A percentile compares a stretch with the other conserved stretches of the same genome.
phyloP scores from a whole-genome alignment of 1,140 invertebrate species.

The Sinonovacula constricta region DNA sequence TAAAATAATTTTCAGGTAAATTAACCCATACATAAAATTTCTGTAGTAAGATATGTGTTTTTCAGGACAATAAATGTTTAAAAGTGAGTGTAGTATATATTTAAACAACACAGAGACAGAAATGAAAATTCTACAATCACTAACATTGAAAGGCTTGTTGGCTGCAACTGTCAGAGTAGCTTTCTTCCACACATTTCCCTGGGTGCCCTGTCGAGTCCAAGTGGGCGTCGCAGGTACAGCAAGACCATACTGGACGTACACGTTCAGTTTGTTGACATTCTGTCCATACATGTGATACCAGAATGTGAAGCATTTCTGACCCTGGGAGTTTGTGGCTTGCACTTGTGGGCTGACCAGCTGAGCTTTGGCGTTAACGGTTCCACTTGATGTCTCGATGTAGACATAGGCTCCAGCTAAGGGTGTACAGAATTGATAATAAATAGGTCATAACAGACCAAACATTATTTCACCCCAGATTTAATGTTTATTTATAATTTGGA shows the following conservation, averaged over 20 bases:
- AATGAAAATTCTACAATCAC: no score
- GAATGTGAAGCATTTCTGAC: conserved; percentile 79
- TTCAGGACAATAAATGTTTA: no score
- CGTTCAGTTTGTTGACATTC: conserved; percentile 65
- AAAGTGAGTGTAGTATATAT: no score
- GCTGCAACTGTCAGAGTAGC: conserved; percentile 51
- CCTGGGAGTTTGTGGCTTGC: conserved; percentile 64
- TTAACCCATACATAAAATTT: no score
- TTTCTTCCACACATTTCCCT: conserved; percentile 62
- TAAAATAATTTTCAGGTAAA: no score
- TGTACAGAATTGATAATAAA: no score
- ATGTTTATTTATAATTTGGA: no score
- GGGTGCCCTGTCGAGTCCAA: conserved; percentile 57
- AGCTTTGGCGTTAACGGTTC: conserved; percentile 61
- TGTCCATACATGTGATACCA: conserved; percentile 89
- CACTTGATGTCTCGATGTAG: conserved; percentile 70
- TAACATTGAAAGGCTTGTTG: conserved; percentile 56
- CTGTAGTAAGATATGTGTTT: no score
- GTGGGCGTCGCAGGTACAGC: conserved; percentile 45
- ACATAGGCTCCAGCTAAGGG: conserved; percentile 68
- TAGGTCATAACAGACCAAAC: no score
- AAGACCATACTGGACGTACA: conserved; percentile 62
- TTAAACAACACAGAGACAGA: no score
- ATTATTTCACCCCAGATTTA: no score
- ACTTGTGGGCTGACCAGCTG: conserved; percentile 63